phyloP scores from a whole-genome alignment of 2,113 vertebrate genomes.

The Tychaedon coryphoeus region DNA sequence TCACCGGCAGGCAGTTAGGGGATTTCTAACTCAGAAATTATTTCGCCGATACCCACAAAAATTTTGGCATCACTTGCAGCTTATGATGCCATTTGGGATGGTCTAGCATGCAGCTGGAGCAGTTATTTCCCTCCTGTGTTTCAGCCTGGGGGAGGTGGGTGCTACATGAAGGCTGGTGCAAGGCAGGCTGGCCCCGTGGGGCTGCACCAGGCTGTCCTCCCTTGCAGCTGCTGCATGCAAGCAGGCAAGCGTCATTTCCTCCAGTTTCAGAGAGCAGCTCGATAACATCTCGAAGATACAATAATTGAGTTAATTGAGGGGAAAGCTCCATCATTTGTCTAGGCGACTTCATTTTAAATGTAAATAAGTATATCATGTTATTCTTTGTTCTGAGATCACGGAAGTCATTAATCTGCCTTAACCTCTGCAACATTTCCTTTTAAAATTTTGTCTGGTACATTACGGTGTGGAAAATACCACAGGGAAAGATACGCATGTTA shows the following conservation, averaged over 20 bases:
- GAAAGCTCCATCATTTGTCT: slow-evolving; percentile 27
- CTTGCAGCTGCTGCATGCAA: neutral
- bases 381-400: slow-evolving; percentile 44
- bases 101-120: neutral
- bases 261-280: neutral
- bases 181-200: fast-evolving
- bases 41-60: neutral
- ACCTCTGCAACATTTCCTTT: slow-evolving; percentile 48
- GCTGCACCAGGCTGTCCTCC: neutral
- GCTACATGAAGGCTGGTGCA: neutral
- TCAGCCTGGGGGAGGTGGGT: neutral
- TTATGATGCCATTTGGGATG: neutral
- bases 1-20: neutral
- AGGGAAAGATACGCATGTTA: neutral
- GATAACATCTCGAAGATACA: slow-evolving; percentile 33
- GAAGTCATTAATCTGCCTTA: slow-evolving; percentile 56
- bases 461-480: slow-evolving; percentile 28
- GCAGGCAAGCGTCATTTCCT: neutral
- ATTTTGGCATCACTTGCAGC: neutral
- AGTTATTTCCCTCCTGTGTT: neutral
- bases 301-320: slow-evolving; percentile 49
- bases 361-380: slow-evolving; percentile 46
- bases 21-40: neutral
- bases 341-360: neutral
- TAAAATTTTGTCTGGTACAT: slow-evolving; percentile 25